Evolutionary conservation across 1,140 invertebrate species (phyloP).

Genomic region (Polypedilum vanderplanki): DNA sequence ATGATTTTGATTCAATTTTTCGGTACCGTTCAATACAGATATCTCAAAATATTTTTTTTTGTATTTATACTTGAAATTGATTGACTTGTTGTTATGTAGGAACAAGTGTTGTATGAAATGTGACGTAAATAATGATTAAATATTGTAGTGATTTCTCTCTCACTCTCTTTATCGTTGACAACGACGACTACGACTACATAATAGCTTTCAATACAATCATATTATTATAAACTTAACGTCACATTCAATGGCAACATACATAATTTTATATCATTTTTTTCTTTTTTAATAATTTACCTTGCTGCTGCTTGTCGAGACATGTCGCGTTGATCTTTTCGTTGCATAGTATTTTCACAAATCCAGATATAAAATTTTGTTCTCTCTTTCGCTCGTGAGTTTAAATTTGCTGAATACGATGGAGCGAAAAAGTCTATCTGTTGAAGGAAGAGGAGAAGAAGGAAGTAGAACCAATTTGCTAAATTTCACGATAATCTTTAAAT

Average conservation of each 20-base stretch:
- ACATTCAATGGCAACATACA: background rate
- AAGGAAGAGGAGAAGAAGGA: background rate
- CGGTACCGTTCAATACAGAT: too few relatives aligned
- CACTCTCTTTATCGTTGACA: slow-evolving; percentile 17
- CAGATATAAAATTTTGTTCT: background rate
- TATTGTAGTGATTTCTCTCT: background rate
- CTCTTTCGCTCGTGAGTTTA: background rate
- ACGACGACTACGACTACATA: background rate
- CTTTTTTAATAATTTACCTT: background rate
- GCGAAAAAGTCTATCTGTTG: background rate
- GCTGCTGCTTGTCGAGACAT: slow-evolving; percentile 26
- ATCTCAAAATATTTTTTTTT: too few relatives aligned
- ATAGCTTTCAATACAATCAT: background rate
- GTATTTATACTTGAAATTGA: too few relatives aligned
- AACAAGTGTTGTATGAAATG: background rate
- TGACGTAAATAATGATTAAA: slow-evolving; percentile 6
- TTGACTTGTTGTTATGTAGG: too few relatives aligned
- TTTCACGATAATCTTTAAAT: too few relatives aligned
- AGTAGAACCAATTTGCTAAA: background rate
- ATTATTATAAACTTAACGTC: background rate
- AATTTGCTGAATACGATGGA: background rate
- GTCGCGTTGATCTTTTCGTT: slow-evolving; percentile 10
- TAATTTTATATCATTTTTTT: background rate
- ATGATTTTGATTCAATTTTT: too few relatives aligned
- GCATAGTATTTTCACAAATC: slow-evolving; percentile 9